A percentile compares a stretch with the other conserved stretches of the same genome.
Conservation (phyloP, 2,888 invertebrate species). For the Aquatica leii region DNA sequence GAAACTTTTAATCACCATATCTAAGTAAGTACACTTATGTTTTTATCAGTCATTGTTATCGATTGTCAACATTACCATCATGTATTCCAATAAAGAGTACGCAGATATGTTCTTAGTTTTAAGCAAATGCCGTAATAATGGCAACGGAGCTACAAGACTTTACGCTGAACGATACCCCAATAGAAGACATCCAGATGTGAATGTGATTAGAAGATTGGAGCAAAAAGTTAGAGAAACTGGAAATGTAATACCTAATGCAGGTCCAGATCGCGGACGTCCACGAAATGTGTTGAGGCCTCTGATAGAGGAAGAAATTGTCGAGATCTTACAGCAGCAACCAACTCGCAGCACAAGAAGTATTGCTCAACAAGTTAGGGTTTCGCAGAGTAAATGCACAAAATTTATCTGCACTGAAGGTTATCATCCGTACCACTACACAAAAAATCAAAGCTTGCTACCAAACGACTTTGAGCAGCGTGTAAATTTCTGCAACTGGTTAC, state of each 20-base stretch:
- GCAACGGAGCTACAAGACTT: too few relatives aligned
- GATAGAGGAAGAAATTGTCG: background rate
- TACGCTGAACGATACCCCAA: slow-evolving; percentile 19
- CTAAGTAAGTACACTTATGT: too few relatives aligned
- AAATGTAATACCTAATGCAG: background rate
- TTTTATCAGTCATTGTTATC: too few relatives aligned
- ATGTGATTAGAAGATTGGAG: slow-evolving; percentile 13
- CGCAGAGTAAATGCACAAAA: too few relatives aligned
- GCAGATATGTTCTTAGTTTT: too few relatives aligned
- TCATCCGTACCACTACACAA: slow-evolving; percentile 2
- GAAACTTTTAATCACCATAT: too few relatives aligned
- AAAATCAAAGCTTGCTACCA: slow-evolving; percentile 8
- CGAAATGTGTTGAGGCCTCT: background rate
- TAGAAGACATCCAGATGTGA: slow-evolving; percentile 17
- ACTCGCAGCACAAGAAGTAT: background rate
- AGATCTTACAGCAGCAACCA: background rate
- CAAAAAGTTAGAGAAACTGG: slow-evolving; percentile 7
- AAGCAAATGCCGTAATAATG: too few relatives aligned
- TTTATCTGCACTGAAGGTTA: too few relatives aligned
- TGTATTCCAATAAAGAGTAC: too few relatives aligned
- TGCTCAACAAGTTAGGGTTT: too few relatives aligned
- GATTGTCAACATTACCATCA: too few relatives aligned
- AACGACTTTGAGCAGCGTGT: background rate
- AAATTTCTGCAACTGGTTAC: slow-evolving; percentile 9
- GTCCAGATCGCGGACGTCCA: slow-evolving; percentile 9